Evolutionary conservation across 2,888 invertebrate species (phyloP), one percentile per base, ranked within the genome.

Genomic region (Cryptus armator): DNA sequence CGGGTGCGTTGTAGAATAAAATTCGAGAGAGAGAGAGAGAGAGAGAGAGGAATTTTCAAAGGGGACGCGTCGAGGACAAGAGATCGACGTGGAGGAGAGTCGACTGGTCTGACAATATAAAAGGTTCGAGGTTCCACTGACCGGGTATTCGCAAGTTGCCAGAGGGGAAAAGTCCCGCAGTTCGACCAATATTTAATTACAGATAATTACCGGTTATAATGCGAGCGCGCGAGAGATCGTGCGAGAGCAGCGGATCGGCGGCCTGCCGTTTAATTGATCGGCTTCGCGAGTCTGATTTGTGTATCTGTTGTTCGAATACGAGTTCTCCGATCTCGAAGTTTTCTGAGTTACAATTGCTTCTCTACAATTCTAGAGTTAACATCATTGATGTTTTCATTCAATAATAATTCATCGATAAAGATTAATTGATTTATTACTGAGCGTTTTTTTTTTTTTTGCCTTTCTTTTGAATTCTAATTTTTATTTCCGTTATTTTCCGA

Each of bases 181-280:
- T 79, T 84, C 86, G 89, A 88, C 88, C 90, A 91, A 92, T 92
- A 92, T 92, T 92, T 92, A 92, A 92, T 92, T 92, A 92, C 91
- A 87, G 89, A 91, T 92, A 92, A 92, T 92, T 92, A 91, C 90
- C 90, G 90, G 91, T 92, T 92, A 91, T 92, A 91, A 92, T 91
- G 89, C 91, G 89, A 90, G 88, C 88, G 64, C 67, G 62, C 77
- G 72, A 76, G 72, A 81, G 62, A 91, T 91, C 89, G 53, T 59
- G 24, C 77, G 74, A 81, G 72, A 84, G 64, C 76, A 46, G 68
- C 89, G 89, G 89, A 92, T 92, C 90, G 90, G 90, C 90, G 91
- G 91, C 92, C 92, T 91, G 92, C 91, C 91, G 92, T 91, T 92
- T 91, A 92, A 92, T 91, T 92, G 92, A 92, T 92, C 92, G 90